Evolutionary conservation across 2,888 invertebrate genomes (phyloP).

Genomic region (Epirrhoe tristata): DNA sequence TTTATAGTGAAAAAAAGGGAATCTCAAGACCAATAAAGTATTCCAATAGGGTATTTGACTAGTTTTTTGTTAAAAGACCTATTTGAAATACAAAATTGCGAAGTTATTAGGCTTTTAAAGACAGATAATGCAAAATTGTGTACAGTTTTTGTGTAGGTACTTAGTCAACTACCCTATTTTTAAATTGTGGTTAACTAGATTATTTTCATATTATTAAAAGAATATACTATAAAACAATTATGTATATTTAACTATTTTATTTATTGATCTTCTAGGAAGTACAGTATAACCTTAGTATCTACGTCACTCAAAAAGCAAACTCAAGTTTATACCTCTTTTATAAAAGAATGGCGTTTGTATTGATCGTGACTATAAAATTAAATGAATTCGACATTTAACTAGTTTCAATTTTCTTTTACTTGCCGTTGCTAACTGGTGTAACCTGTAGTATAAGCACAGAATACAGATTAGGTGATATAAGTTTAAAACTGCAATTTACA

Average conservation of each 20-base stretch:
- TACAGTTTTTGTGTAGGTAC: background rate
- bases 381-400: constrained; percentile 26
- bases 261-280: background rate
- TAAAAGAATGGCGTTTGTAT: constrained; percentile 53
- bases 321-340: constrained; percentile 41
- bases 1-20: background rate
- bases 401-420: constrained; percentile 32
- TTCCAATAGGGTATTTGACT: background rate
- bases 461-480: too few relatives aligned
- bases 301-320: constrained; percentile 20
- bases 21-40: background rate
- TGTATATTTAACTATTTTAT: background rate
- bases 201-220: background rate
- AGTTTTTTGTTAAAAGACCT: too few relatives aligned
- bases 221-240: background rate
- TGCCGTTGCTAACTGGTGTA: background rate
- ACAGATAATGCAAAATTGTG: too few relatives aligned
- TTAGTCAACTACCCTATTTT: background rate
- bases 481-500: too few relatives aligned
- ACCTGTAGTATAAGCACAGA: too few relatives aligned
- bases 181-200: background rate
- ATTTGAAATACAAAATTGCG: too few relatives aligned
- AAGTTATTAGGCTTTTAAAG: too few relatives aligned
- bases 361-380: constrained; percentile 40
- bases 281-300: background rate